Conservation (phyloP, 2,888 invertebrate genomes). For the Hymenopus coronatus region DNA sequence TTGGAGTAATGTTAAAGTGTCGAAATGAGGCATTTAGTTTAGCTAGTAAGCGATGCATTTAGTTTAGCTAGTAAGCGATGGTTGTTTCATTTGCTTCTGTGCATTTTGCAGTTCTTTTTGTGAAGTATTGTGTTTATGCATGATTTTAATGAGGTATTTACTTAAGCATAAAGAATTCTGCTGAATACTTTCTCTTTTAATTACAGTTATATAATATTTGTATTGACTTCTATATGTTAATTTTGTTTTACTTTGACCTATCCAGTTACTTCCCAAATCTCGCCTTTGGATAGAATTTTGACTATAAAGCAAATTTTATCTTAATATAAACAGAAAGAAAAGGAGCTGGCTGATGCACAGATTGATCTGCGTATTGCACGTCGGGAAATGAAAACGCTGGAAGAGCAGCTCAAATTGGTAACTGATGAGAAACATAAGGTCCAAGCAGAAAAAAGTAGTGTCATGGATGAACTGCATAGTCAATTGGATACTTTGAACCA, state of each 20-base stretch:
- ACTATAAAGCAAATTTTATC: background rate
- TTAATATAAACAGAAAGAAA: slow-evolving; percentile 47
- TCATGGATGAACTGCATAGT: slow-evolving; percentile 46
- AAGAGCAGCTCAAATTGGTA: slow-evolving; percentile 54
- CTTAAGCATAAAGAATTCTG: background rate
- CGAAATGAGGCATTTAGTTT: too few relatives aligned
- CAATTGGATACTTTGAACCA: slow-evolving; percentile 2
- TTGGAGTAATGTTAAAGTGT: too few relatives aligned
- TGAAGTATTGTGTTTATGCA: background rate
- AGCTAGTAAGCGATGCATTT: too few relatives aligned
- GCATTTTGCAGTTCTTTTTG: too few relatives aligned
- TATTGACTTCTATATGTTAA: background rate
- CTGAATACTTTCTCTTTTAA: too few relatives aligned
- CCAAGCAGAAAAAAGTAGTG: slow-evolving; percentile 43
- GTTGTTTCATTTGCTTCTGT: too few relatives aligned
- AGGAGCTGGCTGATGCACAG: slow-evolving; percentile 61
- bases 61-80: too few relatives aligned
- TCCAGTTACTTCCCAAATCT: too few relatives aligned
- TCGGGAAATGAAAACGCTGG: slow-evolving; percentile 59
- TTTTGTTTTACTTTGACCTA: background rate
- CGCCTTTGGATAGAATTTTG: background rate
- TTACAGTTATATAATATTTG: background rate
- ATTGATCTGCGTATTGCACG: slow-evolving; percentile 61
- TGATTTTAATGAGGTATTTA: background rate
- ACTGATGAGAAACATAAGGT: slow-evolving; percentile 54